Conservation (phyloP, 30 jellyfish, hydroid and myxozoan species). For the Cassiopea andromeda region DNA sequence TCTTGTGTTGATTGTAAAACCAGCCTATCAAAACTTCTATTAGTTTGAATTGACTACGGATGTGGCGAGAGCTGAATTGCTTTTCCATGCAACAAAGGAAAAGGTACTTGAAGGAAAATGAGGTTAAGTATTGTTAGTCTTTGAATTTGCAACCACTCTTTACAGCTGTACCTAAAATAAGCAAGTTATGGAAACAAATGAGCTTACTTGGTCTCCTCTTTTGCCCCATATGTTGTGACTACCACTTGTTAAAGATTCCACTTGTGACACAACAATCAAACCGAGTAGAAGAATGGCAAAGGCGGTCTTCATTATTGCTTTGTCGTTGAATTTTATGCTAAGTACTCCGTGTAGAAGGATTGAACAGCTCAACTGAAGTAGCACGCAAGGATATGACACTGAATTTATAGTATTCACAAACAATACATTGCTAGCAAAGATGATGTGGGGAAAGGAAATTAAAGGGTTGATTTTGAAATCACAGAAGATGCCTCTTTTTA, state of each 20-base stretch:
- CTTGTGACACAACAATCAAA: constrained; percentile 17
- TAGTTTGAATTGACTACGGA: too few relatives aligned
- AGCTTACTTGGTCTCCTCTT: not conserved
- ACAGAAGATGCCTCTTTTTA: not conserved
- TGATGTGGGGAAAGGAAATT: not conserved
- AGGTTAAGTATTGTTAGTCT: too few relatives aligned
- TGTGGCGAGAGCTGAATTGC: too few relatives aligned
- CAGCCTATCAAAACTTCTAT: too few relatives aligned
- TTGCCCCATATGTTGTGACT: constrained; percentile 2
- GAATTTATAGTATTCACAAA: not conserved
- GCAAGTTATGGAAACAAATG: not conserved
- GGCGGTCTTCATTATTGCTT: not conserved
- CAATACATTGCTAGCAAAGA: not conserved
- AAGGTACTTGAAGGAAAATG: too few relatives aligned
- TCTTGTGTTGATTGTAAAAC: too few relatives aligned
- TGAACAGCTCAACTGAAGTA: not conserved
- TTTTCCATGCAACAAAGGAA: too few relatives aligned
- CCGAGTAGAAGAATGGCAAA: not conserved
- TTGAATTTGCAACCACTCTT: too few relatives aligned
- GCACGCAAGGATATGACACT: not conserved
- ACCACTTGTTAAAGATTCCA: constrained; percentile 10
- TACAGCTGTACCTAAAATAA: too few relatives aligned
- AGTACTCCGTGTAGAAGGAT: not conserved
- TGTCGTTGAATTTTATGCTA: not conserved
- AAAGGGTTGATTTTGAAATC: not conserved